Evolutionary conservation across 1,140 invertebrate genomes (phyloP).

Genomic region (Zaprionus lachaisei): DNA sequence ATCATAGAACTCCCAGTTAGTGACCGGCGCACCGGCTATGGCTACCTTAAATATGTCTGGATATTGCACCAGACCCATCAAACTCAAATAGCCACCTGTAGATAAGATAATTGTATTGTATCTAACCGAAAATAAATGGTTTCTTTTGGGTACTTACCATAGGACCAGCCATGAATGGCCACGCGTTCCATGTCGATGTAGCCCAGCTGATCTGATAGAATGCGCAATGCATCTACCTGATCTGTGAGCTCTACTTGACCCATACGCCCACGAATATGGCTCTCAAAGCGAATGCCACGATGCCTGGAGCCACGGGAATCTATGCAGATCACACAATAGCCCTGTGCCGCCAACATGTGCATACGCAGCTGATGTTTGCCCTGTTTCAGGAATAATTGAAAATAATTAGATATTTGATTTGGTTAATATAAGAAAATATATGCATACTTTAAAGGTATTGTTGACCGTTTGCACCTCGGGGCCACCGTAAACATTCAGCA

Average conservation of each 20-base stretch:
- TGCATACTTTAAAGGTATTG: conserved; percentile 95
- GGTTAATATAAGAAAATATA: neutral
- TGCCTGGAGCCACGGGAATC: conserved; percentile 97
- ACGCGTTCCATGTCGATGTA: conserved; percentile 97
- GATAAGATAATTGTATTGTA: neutral
- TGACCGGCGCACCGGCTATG: conserved; percentile 98
- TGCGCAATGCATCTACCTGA: conserved; percentile 97
- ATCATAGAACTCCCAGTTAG: conserved; percentile 96
- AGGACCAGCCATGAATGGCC: conserved; percentile 99
- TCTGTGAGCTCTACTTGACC: conserved; percentile 98
- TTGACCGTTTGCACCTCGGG: conserved; percentile 98
- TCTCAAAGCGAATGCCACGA: conserved; percentile 96
- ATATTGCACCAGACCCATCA: conserved; percentile 93
- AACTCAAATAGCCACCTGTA: conserved; percentile 91
- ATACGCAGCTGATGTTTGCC: conserved; percentile 95
- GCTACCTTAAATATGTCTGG: conserved; percentile 94
- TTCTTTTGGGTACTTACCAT: conserved; percentile 87
- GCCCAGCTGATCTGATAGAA: conserved; percentile 92
- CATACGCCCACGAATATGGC: conserved; percentile 94
- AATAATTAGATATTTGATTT: neutral
- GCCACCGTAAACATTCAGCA: conserved; percentile 98
- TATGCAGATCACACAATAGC: conserved; percentile 97
- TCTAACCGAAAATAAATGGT: neutral
- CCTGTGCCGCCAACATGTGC: conserved; percentile 97
- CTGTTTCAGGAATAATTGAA: conserved; percentile 84